These are phyloP conservation scores for Junonia oenone DNA, from an alignment of 2,888 invertebrate species.

Conservation along the genomic window DNA sequence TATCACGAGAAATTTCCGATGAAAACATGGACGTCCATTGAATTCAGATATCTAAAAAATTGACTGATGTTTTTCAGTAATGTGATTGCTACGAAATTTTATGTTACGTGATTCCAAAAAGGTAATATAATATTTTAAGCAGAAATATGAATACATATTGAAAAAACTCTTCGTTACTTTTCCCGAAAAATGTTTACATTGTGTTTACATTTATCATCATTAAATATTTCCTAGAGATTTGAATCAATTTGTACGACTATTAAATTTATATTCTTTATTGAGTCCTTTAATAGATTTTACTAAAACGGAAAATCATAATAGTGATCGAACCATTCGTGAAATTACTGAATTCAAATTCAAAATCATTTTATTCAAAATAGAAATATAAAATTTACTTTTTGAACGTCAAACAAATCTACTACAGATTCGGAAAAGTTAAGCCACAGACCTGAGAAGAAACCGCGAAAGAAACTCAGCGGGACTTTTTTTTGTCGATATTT, in stretches of 20 bases:
- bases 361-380: too few species aligned
- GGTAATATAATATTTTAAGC: slow-evolving; percentile 2
- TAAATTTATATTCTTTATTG: neutral
- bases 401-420: too few species aligned
- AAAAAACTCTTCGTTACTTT: neutral
- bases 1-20: slow-evolving; percentile 41
- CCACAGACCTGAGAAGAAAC: too few species aligned
- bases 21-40: slow-evolving; percentile 28
- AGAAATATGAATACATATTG: neutral
- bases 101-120: slow-evolving; percentile 1
- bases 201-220: neutral
- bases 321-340: too few species aligned
- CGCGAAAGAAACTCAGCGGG: too few species aligned
- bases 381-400: too few species aligned
- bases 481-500: too few species aligned
- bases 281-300: too few species aligned
- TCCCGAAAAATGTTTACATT: neutral
- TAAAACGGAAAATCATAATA: too few species aligned
- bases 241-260: neutral
- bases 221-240: neutral
- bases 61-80: slow-evolving; percentile 40
- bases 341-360: too few species aligned
- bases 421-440: too few species aligned
- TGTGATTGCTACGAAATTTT: slow-evolving; percentile 30
- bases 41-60: slow-evolving; percentile 29